Evolutionary conservation across 2,797 vertebrate species (phyloP).

Genomic region (Rhyacichthys aspro): DNA sequence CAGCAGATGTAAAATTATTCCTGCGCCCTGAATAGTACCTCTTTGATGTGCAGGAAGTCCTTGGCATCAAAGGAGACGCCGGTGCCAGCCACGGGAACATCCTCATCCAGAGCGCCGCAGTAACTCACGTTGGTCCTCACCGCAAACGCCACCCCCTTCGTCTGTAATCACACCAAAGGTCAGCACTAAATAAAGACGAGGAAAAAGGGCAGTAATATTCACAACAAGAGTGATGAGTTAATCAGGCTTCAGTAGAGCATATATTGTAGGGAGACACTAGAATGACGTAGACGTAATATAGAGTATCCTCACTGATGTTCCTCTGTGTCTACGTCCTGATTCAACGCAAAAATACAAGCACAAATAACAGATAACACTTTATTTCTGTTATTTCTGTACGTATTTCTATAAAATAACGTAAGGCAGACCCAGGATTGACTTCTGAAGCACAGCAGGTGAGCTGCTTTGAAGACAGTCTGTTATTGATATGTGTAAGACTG

Average conservation of each 20-base stretch:
- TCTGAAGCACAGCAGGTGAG: too few relatives aligned
- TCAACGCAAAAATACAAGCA: too few relatives aligned
- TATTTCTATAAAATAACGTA: too few relatives aligned
- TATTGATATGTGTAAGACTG: too few relatives aligned
- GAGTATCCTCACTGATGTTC: too few relatives aligned
- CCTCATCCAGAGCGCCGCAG: slow-evolving; percentile 95
- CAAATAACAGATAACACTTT: too few relatives aligned
- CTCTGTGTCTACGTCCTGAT: too few relatives aligned
- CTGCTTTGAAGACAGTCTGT: too few relatives aligned
- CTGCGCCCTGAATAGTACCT: slow-evolving; percentile 77
- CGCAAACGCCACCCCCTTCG: slow-evolving; percentile 95
- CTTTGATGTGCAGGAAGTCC: slow-evolving; percentile 99
- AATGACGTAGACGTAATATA: not conserved
- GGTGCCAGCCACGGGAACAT: slow-evolving; percentile 93
- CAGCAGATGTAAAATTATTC: slow-evolving; percentile 4
- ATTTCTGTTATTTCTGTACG: too few relatives aligned
- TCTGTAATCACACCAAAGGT: slow-evolving; percentile 68
- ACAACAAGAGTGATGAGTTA: not conserved
- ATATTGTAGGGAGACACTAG: not conserved
- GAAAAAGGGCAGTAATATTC: not conserved
- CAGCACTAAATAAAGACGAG: not conserved
- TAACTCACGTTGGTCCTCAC: slow-evolving; percentile 98
- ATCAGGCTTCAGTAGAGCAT: slow-evolving; percentile 3
- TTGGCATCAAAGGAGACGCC: slow-evolving; percentile 97
- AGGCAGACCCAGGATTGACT: too few relatives aligned